Base-by-base conservation (phyloP, 2,113 vertebrate species). In the Grallaria varia region DNA sequence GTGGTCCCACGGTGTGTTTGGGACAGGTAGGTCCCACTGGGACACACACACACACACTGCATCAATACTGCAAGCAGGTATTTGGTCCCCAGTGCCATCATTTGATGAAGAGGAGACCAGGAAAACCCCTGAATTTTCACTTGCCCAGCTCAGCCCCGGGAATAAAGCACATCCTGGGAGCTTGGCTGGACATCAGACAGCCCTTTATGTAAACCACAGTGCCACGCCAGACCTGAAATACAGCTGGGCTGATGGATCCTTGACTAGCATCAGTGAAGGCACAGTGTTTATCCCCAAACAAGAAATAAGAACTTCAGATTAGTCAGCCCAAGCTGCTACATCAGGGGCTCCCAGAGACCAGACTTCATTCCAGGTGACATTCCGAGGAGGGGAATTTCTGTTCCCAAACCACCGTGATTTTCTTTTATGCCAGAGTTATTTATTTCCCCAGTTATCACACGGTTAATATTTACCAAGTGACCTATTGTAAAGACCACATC, bases 401-500 rank as follows among this genome's bases (percentile, higher is more conserved):
- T 15, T 60, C 40, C 37, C 37, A 21, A 18, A 53, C 1, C 7
- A 28, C 27, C 21, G 39, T 0, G 14, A 44, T 56, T 94, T 69
- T 45, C 23, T 73, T 58, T 45, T 24, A 17, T 30, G 42, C 19
- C 62, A 39, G 23, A 62, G 15, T 30, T 90, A 21, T 35, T 59
- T 19, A 63, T 56, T 79, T 66, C 12, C 58, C 31, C 22, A 13
- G 10, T 58, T 72, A 87, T 44, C 87, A 58, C 37, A 27, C 1
- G 8, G 88, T 84, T 94, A 94, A 96, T 93, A 53, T 79, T 94
- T 90, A 95, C 90, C 92, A 35, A 79, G 62, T 42, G 81, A 82
- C 85, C 60, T 72, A 35, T 55, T 71, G 37, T 81, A 74, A 53
- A 84, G 84, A 4, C 73, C 20, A 0, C 59, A 81, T 63, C 76